These are phyloP conservation scores for Apamea epomidion DNA, from an alignment of 2,888 invertebrate species.

Conservation along the genomic window DNA sequence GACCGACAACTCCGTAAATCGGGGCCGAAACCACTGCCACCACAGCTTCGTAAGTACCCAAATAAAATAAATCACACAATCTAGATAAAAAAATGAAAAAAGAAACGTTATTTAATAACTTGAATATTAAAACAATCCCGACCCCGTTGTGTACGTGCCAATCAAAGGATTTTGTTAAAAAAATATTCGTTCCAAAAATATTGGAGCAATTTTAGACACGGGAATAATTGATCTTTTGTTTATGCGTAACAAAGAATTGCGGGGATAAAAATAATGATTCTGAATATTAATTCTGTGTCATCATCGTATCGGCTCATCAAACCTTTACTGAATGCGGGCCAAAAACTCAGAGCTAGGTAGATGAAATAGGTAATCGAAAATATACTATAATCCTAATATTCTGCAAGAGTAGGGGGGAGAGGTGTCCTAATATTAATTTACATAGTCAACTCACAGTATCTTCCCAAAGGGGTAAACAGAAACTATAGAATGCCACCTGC, in stretches of 20 bases:
- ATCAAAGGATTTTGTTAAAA: conserved; percentile 43
- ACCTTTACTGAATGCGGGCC: not conserved
- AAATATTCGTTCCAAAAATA: conserved; percentile 37
- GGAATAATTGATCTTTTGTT: conserved; percentile 57
- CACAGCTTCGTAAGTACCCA: not conserved
- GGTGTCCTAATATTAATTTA: too few relatives aligned
- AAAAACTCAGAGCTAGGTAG: not conserved
- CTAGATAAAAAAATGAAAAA: not conserved
- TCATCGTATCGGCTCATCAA: conserved; percentile 18
- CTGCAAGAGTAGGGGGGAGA: not conserved
- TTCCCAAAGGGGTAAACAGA: too few relatives aligned
- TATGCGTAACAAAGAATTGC: conserved; percentile 38
- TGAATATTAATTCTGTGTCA: conserved; percentile 23
- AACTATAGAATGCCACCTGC: too few relatives aligned
- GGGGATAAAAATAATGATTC: conserved; percentile 40
- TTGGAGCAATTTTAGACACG: conserved; percentile 37
- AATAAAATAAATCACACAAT: conserved; percentile 1
- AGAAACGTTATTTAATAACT: not conserved
- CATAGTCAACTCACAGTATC: too few relatives aligned
- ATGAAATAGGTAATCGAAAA: not conserved
- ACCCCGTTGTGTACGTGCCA: conserved; percentile 40
- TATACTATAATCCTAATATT: not conserved
- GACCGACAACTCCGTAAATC: not conserved
- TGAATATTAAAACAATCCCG: conserved; percentile 39
- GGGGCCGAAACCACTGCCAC: not conserved